Percentiles rank a stretch among this genome's conserved stretches.
Conservation (phyloP, 1,140 invertebrate species). For the Paramacrobiotus metropolitanus region DNA sequence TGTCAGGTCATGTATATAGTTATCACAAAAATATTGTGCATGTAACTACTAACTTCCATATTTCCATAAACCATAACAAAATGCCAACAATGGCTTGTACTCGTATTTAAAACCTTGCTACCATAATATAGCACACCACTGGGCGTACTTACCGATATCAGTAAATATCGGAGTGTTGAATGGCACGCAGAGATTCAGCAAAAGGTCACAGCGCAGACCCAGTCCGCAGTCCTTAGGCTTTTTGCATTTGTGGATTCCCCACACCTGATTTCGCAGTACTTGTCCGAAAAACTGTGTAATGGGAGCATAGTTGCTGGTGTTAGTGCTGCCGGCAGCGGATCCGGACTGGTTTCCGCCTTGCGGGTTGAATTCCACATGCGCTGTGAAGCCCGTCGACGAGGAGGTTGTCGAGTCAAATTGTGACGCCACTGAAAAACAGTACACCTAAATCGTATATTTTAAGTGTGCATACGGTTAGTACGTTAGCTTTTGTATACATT, state of each 20-base stretch:
- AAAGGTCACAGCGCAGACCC: background rate
- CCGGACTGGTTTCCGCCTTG: constrained; percentile 1
- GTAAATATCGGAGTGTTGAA: background rate
- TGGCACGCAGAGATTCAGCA: background rate
- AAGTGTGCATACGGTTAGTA: too few species aligned
- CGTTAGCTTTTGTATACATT: too few species aligned
- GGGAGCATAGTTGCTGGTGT: background rate
- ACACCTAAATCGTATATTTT: too few species aligned
- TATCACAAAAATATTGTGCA: too few species aligned
- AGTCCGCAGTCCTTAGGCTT: constrained; percentile 4
- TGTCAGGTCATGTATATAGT: too few species aligned
- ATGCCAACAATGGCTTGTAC: too few species aligned
- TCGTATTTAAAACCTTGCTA: too few species aligned
- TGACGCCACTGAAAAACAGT: too few species aligned
- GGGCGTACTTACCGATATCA: constrained; percentile 4
- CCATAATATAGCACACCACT: too few species aligned
- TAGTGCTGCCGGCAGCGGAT: background rate
- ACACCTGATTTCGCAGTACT: background rate
- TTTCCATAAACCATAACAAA: too few species aligned
- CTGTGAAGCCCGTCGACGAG: constrained; percentile 5
- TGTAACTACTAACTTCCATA: too few species aligned
- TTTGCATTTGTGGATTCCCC: background rate
- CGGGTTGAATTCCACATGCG: background rate
- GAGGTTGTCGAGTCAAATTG: too few species aligned
- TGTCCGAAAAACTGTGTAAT: background rate